Conservation (phyloP, 2,888 invertebrate genomes). For the Antitype chi region DNA sequence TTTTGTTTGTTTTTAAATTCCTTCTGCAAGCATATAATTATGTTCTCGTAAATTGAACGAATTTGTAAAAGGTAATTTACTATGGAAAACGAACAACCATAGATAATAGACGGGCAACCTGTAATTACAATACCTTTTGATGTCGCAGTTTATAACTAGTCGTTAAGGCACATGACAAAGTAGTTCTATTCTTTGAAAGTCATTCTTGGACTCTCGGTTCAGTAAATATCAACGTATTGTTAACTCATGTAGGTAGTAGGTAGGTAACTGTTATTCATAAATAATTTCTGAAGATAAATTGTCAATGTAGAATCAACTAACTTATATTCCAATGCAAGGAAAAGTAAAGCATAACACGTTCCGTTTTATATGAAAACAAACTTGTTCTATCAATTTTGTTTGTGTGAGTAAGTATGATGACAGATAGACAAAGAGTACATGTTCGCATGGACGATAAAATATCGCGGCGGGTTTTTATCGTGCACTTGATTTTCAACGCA, state of each 20-base stretch:
- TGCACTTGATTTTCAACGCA: too few species aligned
- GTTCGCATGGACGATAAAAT: too few species aligned
- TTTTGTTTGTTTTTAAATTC: too few species aligned
- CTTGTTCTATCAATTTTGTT: not conserved
- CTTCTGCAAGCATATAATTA: too few species aligned
- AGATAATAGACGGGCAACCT: constrained; percentile 14
- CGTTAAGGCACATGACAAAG: constrained; percentile 6
- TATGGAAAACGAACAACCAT: constrained; percentile 7
- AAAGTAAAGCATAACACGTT: not conserved
- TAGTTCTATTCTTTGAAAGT: not conserved
- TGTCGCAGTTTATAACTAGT: not conserved
- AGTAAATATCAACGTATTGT: not conserved
- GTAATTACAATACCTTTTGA: constrained; percentile 12
- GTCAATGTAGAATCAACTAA: not conserved
- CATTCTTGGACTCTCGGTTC: not conserved
- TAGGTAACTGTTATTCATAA: not conserved
- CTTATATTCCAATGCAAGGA: not conserved
- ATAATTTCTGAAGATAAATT: not conserved
- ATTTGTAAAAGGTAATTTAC: not conserved
- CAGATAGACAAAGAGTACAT: not conserved
- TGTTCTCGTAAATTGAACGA: not conserved
- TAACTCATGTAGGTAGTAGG: not conserved
- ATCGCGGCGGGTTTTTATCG: too few species aligned
- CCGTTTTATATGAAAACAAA: not conserved
- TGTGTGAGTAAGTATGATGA: not conserved